Conservation (phyloP, 1,140 invertebrate genomes). For the Drosophila aff. region DNA sequence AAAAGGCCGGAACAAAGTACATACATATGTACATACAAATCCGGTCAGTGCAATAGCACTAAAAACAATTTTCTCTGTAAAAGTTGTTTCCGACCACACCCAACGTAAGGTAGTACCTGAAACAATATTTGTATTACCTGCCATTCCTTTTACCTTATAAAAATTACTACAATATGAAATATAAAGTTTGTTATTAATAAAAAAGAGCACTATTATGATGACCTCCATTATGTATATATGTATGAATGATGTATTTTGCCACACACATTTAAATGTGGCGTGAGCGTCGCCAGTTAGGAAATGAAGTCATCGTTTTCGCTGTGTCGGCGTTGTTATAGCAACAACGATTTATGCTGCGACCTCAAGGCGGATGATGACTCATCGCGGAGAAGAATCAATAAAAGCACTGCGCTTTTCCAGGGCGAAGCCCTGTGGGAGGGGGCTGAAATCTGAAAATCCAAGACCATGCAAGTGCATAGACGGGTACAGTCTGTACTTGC, state of each 20-base stretch:
- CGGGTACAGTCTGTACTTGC: slow-evolving; percentile 52
- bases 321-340: slow-evolving; percentile 8
- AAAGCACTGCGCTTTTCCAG: slow-evolving; percentile 2
- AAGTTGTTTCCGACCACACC: slow-evolving; percentile 1
- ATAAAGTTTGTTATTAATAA: neutral
- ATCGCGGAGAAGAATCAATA: slow-evolving; percentile 30
- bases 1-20: slow-evolving; percentile 18
- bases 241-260: neutral
- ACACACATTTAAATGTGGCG: slow-evolving; percentile 3
- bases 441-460: slow-evolving; percentile 15
- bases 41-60: neutral
- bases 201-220: neutral
- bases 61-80: neutral
- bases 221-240: neutral
- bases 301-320: slow-evolving; percentile 63
- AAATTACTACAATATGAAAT: neutral
- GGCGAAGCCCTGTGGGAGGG: neutral
- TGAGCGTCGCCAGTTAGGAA: slow-evolving; percentile 33
- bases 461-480: slow-evolving; percentile 31
- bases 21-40: slow-evolving; percentile 1
- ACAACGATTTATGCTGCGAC: slow-evolving; percentile 36
- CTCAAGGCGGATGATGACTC: slow-evolving; percentile 56
- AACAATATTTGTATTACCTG: neutral
- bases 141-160: neutral
- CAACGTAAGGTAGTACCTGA: neutral